A percentile compares a stretch with the other conserved stretches of the same genome.
These are phyloP conservation scores for Grus americana DNA, from an alignment of 2,113 vertebrate species.

Conservation along the genomic window DNA sequence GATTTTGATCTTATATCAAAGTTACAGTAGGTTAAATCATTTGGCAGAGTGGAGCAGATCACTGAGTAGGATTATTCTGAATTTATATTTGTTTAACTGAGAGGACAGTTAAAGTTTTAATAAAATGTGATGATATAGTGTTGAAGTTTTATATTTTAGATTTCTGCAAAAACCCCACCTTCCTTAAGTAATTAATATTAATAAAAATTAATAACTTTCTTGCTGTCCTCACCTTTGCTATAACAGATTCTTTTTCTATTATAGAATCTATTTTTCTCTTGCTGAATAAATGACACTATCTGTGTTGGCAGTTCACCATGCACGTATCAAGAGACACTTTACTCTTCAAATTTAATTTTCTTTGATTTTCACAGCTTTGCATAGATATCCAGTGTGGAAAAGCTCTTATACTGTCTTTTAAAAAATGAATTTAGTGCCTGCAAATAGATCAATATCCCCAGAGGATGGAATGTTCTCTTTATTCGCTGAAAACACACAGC, in stretches of 20 bases:
- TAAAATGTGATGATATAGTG: neutral
- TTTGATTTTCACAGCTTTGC: neutral
- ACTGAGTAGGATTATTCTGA: neutral
- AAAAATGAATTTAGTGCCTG: neutral
- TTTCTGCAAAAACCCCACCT: rapidly evolving
- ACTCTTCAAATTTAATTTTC: neutral
- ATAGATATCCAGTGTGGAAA: neutral
- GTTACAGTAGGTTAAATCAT: neutral
- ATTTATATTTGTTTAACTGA: neutral
- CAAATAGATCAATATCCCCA: neutral
- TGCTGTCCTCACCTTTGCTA: neutral
- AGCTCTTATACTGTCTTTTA: neutral
- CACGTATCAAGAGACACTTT: neutral
- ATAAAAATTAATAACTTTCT: neutral
- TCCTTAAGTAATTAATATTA: neutral
- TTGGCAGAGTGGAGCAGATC: neutral
- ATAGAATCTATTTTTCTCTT: neutral
- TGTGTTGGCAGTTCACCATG: neutral
- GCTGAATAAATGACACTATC: neutral
- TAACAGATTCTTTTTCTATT: neutral
- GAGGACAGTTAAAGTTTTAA: neutral
- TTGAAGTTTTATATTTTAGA: neutral
- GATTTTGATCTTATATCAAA: neutral
- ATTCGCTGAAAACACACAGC: neutral
- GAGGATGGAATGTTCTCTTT: neutral